Base-by-base conservation (phyloP, 1,140 invertebrate genomes). In the Zaprionus vittiger region DNA sequence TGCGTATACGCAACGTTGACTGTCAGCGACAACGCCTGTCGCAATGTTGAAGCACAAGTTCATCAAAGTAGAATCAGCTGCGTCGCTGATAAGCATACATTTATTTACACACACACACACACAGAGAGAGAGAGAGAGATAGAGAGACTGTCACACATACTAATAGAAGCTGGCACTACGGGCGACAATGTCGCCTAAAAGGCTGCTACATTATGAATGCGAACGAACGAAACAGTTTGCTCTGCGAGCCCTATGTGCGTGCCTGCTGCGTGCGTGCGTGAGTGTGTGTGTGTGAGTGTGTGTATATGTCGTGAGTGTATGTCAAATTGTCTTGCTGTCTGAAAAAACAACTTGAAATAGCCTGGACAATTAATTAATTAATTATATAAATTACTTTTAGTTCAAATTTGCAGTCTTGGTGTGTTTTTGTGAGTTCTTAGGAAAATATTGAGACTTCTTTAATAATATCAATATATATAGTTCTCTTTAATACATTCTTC, bases 31-130 rank as follows among this genome's bases (percentile, higher is more conserved):
- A 28, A 37, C 17, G 49, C 28, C 62, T 55, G 57, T 60, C 49
- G 74, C 49, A 83, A 73, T 66, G 68, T 62, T 60, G 15, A 38
- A 62, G 22, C 54, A 67, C 70, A 76, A 89, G 81, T 90, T 90
- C 79, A 90, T 89, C 79, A 90, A 85, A 90, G 85, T 71, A 68
- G 71, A 82, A 90, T 86, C 85, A 90, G 81, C 85, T 85, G 85
- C 71, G 62, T 38, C 17, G 49, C 69, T 65, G 80, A 79, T 87
- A 87, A 79, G 80, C 80, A 87, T 83, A 84, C 83, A 83, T 41
- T 41, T 41, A 78, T 83, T 74, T 60, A 74, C 54, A 66, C 62
- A 52, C 57, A 49, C 38, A 59, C 49, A 62, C 57, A 70, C 22
- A 62, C 4, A 61, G 12, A 62, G 12, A 38, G 12, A 70, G 20